Evolutionary conservation across 2,797 vertebrate genomes (phyloP).

Genomic region (Ataeniobius toweri): DNA sequence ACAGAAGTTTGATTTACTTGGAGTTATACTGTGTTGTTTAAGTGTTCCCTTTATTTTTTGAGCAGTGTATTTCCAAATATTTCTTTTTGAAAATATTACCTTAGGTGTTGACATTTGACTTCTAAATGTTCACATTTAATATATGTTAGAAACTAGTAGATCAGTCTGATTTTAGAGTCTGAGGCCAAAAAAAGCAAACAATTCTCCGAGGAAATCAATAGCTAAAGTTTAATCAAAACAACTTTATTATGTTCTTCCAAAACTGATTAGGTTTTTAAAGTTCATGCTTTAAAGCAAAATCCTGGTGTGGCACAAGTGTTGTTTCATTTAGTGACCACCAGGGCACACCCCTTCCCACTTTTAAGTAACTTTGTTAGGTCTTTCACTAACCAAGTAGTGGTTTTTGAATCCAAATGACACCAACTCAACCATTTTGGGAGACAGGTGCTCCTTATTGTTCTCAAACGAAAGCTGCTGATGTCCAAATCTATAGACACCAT

Average conservation of each 20-base stretch:
- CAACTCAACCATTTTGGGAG: neutral
- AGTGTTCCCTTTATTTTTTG: too few species aligned
- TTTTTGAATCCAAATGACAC: neutral
- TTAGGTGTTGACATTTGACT: neutral
- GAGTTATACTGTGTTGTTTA: too few species aligned
- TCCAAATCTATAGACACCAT: neutral
- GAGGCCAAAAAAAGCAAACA: neutral
- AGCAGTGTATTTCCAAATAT: neutral
- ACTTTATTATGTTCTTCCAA: conserved; percentile 6
- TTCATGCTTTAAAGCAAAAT: conserved; percentile 22
- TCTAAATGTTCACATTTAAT: neutral
- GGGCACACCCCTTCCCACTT: conserved; percentile 56
- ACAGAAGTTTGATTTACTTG: too few species aligned
- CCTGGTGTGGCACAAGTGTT: conserved; percentile 24
- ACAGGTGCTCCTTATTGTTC: neutral
- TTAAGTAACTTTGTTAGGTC: neutral
- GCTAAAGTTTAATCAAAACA: neutral
- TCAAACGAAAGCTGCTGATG: neutral
- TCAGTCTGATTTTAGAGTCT: conserved; percentile 5
- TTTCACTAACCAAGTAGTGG: neutral
- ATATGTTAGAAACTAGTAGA: neutral
- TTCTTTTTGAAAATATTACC: neutral
- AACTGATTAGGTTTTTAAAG: conserved; percentile 27
- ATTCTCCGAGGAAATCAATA: conserved; percentile 7
- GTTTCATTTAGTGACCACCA: conserved; percentile 62